phyloP scores from a whole-genome alignment of 2,888 invertebrate genomes.

The Aproaerema taeniolella region DNA sequence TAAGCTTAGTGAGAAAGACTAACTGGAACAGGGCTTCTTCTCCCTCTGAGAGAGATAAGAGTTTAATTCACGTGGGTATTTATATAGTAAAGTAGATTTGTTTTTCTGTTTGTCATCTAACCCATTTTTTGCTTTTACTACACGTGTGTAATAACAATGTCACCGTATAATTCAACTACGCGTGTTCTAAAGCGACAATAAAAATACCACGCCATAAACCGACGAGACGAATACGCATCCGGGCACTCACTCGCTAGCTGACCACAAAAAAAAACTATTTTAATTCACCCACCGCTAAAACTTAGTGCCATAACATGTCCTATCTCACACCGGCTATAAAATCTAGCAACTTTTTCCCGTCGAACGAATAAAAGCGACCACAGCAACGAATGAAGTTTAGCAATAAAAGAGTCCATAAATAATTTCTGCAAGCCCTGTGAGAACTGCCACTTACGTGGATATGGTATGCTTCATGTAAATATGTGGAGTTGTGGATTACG shows the following conservation, averaged over 20 bases:
- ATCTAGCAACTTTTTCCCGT: constrained; percentile 70
- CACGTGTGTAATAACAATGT: constrained; percentile 13
- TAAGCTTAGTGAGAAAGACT: too few relatives aligned
- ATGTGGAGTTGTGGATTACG: constrained; percentile 29
- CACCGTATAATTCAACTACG: constrained; percentile 15
- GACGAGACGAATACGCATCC: constrained; percentile 24
- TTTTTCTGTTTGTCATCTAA: too few relatives aligned
- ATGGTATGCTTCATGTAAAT: constrained; percentile 44
- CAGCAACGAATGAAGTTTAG: constrained; percentile 74
- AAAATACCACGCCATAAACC: constrained; percentile 33
- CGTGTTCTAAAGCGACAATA: constrained; percentile 20
- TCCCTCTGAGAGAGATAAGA: too few relatives aligned
- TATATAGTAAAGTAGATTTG: too few relatives aligned
- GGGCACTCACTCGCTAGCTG: constrained; percentile 28
- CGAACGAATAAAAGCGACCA: constrained; percentile 72
- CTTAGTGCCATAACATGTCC: constrained; percentile 73
- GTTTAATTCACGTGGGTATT: too few relatives aligned
- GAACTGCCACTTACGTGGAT: constrained; percentile 54
- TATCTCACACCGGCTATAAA: constrained; percentile 75
- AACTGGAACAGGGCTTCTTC: too few relatives aligned
- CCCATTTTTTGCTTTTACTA: too few relatives aligned
- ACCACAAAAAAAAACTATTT: constrained; percentile 67
- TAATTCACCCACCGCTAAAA: constrained; percentile 58
- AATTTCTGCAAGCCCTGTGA: constrained; percentile 62
- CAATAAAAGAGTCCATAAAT: constrained; percentile 75